These are phyloP conservation scores for Metallyticus violacea DNA, from an alignment of 2,888 invertebrate species.

Conservation along the genomic window DNA sequence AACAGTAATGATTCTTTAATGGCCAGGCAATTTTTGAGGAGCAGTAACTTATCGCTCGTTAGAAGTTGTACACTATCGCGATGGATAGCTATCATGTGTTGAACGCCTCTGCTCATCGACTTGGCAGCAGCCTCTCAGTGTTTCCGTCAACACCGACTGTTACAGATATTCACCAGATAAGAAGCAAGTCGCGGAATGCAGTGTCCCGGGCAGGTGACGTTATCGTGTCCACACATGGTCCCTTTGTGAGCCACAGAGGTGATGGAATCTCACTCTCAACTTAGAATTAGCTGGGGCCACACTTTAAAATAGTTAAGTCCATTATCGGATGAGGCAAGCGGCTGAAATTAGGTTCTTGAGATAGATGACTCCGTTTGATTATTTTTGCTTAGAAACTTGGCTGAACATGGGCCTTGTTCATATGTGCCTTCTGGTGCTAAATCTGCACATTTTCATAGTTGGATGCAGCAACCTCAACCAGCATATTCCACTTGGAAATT, in stretches of 20 bases:
- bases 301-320: neutral
- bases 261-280: neutral
- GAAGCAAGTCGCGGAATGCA: neutral
- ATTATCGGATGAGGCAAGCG: neutral
- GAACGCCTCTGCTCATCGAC: neutral
- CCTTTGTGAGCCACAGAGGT: neutral
- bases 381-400: neutral
- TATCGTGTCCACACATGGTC: neutral
- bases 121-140: neutral
- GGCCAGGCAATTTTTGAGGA: neutral
- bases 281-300: neutral
- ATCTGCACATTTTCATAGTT: no score
- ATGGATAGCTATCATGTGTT: no score
- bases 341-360: neutral
- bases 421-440: no score
- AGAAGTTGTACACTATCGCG: no score
- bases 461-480: no score
- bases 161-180: neutral
- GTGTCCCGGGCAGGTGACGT: neutral
- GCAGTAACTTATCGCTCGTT: neutral
- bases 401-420: neutral
- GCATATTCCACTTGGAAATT: no score
- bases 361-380: neutral
- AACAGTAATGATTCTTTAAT: neutral
- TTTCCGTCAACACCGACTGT: neutral